A percentile compares a stretch with the other conserved stretches of the same genome.
phyloP scores from a whole-genome alignment of 2,888 invertebrate species.

The Drosophila pegasa region DNA sequence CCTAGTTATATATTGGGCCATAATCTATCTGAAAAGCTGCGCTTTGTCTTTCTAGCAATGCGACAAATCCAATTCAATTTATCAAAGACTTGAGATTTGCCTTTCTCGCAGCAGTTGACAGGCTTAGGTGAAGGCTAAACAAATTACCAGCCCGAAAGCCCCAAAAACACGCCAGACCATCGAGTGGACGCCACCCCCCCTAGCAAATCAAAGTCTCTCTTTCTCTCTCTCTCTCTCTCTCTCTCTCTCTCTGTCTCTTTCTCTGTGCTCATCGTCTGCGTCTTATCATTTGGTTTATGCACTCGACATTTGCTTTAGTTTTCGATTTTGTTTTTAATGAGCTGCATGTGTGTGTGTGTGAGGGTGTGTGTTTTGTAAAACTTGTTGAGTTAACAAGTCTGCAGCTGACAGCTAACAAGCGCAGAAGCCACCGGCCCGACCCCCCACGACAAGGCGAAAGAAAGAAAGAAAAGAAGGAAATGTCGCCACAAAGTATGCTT shows the following conservation, averaged over 20 bases:
- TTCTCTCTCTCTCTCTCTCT: not conserved
- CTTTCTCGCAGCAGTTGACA: constrained; percentile 33
- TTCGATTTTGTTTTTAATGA: constrained; percentile 44
- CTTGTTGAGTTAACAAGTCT: constrained; percentile 58
- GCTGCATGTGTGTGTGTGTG: constrained; percentile 18
- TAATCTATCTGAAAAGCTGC: constrained; percentile 12
- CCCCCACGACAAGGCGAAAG: not conserved
- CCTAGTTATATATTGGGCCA: constrained; percentile 17
- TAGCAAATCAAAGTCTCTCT: too few species aligned
- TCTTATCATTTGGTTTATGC: constrained; percentile 11
- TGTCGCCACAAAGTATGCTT: constrained; percentile 55
- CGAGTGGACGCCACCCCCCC: not conserved
- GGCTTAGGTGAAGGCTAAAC: constrained; percentile 39
- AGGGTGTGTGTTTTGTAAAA: constrained; percentile 29
- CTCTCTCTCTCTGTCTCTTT: too few species aligned
- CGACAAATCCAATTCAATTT: constrained; percentile 66
- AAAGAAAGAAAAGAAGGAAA: constrained; percentile 22
- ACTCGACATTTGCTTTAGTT: constrained; percentile 27
- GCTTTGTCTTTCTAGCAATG: constrained; percentile 14
- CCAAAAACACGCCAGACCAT: not conserved
- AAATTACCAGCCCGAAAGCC: constrained; percentile 33
- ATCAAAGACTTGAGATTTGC: constrained; percentile 59
- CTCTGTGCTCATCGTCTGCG: not conserved
- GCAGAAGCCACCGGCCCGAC: not conserved
- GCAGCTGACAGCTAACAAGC: constrained; percentile 43